phyloP scores from a whole-genome alignment of 1,140 invertebrate species.

The Teleopsis dalmanni region DNA sequence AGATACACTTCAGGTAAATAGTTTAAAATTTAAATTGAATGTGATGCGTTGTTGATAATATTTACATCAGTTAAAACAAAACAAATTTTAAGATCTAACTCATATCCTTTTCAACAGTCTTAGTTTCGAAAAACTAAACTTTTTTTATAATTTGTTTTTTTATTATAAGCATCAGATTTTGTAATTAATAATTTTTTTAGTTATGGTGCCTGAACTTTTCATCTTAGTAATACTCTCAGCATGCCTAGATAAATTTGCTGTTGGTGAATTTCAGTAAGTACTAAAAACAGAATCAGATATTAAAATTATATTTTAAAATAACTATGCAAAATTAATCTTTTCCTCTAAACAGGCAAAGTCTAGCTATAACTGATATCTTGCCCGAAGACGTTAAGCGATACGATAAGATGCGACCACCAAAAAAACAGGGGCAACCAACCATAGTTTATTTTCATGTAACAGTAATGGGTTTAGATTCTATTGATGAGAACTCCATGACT shows the following conservation, averaged over 20 bases:
- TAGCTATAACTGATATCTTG: conserved; percentile 73
- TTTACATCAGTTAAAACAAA: too few species aligned
- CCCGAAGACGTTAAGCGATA: conserved; percentile 78
- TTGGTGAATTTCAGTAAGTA: conserved; percentile 41
- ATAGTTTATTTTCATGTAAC: conserved; percentile 86
- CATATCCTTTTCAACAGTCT: too few species aligned
- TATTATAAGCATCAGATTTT: not conserved
- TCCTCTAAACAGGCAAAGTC: conserved; percentile 51
- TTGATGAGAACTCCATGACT: conserved; percentile 89
- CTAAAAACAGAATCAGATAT: not conserved
- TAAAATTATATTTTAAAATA: not conserved
- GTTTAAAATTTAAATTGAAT: too few species aligned
- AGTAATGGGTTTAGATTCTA: conserved; percentile 86
- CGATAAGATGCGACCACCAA: conserved; percentile 84
- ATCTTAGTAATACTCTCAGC: conserved; percentile 34
- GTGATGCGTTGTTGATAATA: too few species aligned
- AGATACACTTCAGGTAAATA: too few species aligned
- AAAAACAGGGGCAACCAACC: conserved; percentile 77
- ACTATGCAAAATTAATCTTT: not conserved
- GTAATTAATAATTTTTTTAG: conserved; percentile 13
- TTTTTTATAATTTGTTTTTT: not conserved
- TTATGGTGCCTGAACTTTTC: conserved; percentile 34
- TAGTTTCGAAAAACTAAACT: not conserved
- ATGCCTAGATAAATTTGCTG: conserved; percentile 33
- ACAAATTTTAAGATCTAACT: too few species aligned